phyloP scores from a whole-genome alignment of 2,113 vertebrate genomes.

The Clarias magur region DNA sequence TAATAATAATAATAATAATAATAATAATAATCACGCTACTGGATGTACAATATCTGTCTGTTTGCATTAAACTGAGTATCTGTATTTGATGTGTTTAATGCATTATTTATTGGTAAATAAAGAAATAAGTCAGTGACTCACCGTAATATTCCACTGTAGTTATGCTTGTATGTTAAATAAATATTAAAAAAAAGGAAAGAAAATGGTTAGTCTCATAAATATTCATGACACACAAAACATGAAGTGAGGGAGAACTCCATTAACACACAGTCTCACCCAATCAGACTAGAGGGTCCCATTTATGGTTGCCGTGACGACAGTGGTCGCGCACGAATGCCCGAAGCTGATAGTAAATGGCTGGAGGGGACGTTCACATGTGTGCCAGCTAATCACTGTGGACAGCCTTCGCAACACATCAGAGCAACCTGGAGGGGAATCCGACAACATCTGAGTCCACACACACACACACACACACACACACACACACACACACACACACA shows the following conservation, averaged over 20 bases:
- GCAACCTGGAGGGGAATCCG: constrained; percentile 10
- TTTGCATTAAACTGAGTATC: not conserved
- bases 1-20: not conserved
- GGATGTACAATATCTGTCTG: not conserved
- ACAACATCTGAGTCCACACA: constrained; percentile 22
- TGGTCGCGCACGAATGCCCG: constrained; percentile 37
- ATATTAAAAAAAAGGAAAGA: not conserved
- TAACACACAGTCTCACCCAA: not conserved
- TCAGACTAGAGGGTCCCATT: constrained; percentile 14
- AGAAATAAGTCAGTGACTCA: not conserved
- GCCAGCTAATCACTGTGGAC: constrained; percentile 44
- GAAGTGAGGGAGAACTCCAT: not conserved
- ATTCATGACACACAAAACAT: not conserved
- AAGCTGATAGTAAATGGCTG: constrained; percentile 46
- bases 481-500: constrained; percentile 11
- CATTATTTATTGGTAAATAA: not conserved
- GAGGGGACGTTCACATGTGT: constrained; percentile 39
- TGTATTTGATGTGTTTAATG: not conserved
- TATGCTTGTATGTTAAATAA: not conserved
- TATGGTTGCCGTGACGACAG: constrained; percentile 43
- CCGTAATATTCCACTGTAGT: not conserved
- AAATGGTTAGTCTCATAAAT: not conserved
- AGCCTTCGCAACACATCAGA: constrained; percentile 47
- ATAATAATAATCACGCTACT: not conserved
- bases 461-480: constrained; percentile 39